Percentiles rank a stretch among this genome's conserved stretches.
Conservation (phyloP, 2,797 vertebrate genomes). For the Falco concolor region DNA sequence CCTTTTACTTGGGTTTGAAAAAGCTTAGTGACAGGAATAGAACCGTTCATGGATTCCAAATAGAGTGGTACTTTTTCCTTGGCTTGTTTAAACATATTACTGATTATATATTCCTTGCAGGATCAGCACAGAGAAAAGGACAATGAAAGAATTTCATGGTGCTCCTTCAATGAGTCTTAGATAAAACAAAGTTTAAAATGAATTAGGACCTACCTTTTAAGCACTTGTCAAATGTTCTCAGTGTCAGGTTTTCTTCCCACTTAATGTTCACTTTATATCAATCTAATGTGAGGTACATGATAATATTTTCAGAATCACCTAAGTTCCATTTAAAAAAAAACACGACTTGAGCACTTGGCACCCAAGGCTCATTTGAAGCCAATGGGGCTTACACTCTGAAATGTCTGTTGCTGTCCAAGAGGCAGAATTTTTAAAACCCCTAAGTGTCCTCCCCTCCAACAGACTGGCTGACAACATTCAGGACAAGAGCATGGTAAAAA, state of each 20-base stretch:
- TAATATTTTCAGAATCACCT: background rate
- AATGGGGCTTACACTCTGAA: background rate
- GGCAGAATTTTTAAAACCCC: too few species aligned
- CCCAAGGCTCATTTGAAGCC: background rate
- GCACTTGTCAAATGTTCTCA: background rate
- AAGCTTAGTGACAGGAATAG: background rate
- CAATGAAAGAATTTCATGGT: slow-evolving; percentile 6
- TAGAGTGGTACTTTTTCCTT: background rate
- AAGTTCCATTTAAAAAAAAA: background rate
- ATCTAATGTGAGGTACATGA: background rate
- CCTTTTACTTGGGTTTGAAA: background rate
- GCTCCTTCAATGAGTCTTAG: background rate
- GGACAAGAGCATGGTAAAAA: background rate
- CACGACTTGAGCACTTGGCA: background rate
- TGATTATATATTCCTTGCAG: background rate
- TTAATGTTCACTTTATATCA: background rate
- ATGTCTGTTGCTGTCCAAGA: background rate
- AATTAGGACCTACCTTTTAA: background rate
- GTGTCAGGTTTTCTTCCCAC: background rate
- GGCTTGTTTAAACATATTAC: slow-evolving; percentile 1
- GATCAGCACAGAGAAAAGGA: slow-evolving; percentile 18
- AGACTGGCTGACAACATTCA: background rate
- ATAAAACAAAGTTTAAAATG: slow-evolving; percentile 32
- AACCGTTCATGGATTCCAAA: background rate
- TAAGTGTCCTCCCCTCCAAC: too few species aligned